Evolutionary conservation across 2,797 vertebrate genomes (phyloP).

Genomic region (Dryobates pubescens): DNA sequence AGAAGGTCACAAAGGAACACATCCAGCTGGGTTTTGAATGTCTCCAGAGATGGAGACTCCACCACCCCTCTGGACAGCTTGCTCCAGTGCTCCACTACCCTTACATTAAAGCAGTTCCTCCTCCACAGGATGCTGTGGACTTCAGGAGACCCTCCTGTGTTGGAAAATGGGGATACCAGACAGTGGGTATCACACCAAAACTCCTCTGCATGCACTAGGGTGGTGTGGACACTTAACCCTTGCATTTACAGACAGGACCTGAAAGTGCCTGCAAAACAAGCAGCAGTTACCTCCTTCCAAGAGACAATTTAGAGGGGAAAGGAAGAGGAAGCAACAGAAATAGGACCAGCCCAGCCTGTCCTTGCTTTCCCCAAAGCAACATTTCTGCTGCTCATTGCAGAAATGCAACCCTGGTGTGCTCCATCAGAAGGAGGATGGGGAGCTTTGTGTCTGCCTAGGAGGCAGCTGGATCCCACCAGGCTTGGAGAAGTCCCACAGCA

Average conservation of each 20-base stretch:
- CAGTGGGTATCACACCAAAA: not conserved
- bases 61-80: too few relatives aligned
- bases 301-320: too few relatives aligned
- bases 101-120: too few relatives aligned
- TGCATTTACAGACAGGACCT: not conserved
- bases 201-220: rapidly evolving
- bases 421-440: not conserved
- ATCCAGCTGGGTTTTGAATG: too few relatives aligned
- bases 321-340: too few relatives aligned
- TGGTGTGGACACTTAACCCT: rapidly evolving
- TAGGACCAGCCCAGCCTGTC: too few relatives aligned
- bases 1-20: too few relatives aligned
- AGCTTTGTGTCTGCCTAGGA: not conserved
- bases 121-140: not conserved
- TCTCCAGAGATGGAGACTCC: too few relatives aligned
- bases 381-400: not conserved
- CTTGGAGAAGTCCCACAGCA: rapidly evolving
- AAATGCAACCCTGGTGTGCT: too few relatives aligned
- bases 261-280: not conserved
- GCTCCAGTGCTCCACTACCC: too few relatives aligned
- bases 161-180: not conserved
- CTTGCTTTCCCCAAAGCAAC: not conserved
- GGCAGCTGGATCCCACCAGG: not conserved
- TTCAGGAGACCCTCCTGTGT: not conserved
- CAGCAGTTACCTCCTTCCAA: too few relatives aligned